A percentile compares a stretch with the other conserved stretches of the same genome.
phyloP scores from a whole-genome alignment of 2,113 vertebrate species.

The Pluvialis apricaria region DNA sequence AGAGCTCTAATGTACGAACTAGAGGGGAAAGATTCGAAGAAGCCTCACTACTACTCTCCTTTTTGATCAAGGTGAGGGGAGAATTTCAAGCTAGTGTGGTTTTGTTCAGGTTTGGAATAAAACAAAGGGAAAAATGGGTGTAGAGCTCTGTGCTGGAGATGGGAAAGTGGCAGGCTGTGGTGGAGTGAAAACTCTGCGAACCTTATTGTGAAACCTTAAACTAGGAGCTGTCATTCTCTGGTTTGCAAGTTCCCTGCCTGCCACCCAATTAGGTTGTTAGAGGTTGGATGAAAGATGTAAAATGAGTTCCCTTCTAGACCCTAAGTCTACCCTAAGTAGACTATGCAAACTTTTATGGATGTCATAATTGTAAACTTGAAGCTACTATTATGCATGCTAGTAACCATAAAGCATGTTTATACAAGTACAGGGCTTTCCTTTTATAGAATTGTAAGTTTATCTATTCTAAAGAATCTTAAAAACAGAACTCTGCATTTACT shows the following conservation, averaged over 20 bases:
- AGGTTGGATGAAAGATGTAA: background rate
- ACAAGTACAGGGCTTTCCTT: no score
- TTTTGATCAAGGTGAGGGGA: background rate
- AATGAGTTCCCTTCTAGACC: background rate
- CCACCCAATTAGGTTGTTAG: no score
- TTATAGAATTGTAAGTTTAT: no score
- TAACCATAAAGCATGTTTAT: no score
- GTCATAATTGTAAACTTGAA: no score
- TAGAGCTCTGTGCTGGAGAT: background rate
- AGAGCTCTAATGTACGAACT: background rate
- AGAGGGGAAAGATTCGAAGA: background rate
- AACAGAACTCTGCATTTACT: no score
- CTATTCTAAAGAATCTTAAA: no score
- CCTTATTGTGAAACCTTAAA: background rate
- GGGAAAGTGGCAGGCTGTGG: background rate
- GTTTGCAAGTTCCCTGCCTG: background rate
- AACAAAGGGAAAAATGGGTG: background rate
- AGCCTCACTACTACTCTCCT: background rate
- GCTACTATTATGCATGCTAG: no score
- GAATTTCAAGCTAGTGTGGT: background rate
- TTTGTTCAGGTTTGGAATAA: background rate
- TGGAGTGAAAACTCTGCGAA: background rate
- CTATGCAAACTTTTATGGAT: no score
- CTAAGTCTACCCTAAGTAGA: background rate
- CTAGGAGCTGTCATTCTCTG: background rate